Base-by-base conservation (phyloP, 1,140 invertebrate genomes). In the Octopus sinensis region DNA sequence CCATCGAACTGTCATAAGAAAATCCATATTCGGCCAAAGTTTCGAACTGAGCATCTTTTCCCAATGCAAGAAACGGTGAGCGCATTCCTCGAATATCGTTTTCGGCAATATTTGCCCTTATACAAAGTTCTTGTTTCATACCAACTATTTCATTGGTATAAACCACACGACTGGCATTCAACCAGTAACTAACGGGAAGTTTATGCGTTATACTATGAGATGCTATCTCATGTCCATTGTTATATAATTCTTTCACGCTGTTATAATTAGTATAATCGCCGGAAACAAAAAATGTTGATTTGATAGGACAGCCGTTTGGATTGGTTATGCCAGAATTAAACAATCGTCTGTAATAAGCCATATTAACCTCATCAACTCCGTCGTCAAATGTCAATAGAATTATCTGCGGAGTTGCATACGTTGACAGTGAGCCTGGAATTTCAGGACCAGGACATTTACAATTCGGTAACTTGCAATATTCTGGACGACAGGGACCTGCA, bases 111-210 rank as follows among this genome's bases (percentile, higher is more conserved):
- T 97, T 97, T 78, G 96, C 94, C 89, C 94, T 98, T 85, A 97
- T 96, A 90, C 98, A 96, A 30, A 95, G 94, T 87, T 98, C 97
- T n/a, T 68, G 95, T 84, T 97, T 94, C 93, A 96, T 96, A 43
- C 97, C 97, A 75, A 96, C 96, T 96, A 98, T 98, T 92, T 98
- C 97, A 88, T 96, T 97, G 17, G 96, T 96, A 96, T 96, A 98
- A 85, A 97, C 95, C n/a, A n/a, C 86, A 96, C 94, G 81, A 53
- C 13, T 81, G 17, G 51, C 78, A 5, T 23, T 54, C 43, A 10
- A 75, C 71, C 83, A 85, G 56, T 78, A 80, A 78, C 51, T 56
- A 51, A 68, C 78, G 4, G 81, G 83, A 13, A 77, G 78, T n/a
- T 79, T 82, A 43, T 84, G 81, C 51, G 96, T 98, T 89, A 98